Conservation (phyloP, 2,797 vertebrate genomes). For the Pelodytes ibericus region DNA sequence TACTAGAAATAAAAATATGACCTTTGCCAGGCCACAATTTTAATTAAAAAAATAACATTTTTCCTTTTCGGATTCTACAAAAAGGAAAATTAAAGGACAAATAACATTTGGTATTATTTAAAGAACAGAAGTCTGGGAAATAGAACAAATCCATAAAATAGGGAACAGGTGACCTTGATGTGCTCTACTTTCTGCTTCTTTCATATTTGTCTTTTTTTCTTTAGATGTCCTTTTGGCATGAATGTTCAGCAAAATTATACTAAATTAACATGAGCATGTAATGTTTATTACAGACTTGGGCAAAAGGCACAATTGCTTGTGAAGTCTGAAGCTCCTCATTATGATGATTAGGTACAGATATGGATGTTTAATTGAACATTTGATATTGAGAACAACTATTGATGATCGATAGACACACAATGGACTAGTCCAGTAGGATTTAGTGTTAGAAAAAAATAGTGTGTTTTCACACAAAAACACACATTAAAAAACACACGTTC, state of each 20-base stretch:
- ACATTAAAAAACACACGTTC: too few relatives aligned
- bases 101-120: conserved; percentile 44
- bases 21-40: conserved; percentile 23
- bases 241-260: neutral
- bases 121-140: conserved; percentile 14
- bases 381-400: too few relatives aligned
- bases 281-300: neutral
- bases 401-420: too few relatives aligned
- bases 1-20: neutral
- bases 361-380: too few relatives aligned
- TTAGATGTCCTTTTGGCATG: neutral
- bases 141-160: conserved; percentile 33
- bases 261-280: conserved; percentile 3
- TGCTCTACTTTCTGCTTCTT: conserved; percentile 5
- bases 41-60: conserved; percentile 7
- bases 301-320: too few relatives aligned
- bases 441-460: too few relatives aligned
- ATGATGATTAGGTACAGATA: too few relatives aligned
- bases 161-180: conserved; percentile 24
- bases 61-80: neutral
- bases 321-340: too few relatives aligned
- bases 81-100: conserved; percentile 20
- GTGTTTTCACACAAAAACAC: too few relatives aligned
- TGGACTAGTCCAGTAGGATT: too few relatives aligned
- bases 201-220: conserved; percentile 6